Conservation (phyloP, 2,888 invertebrate genomes). For the Drosophila borealis region DNA sequence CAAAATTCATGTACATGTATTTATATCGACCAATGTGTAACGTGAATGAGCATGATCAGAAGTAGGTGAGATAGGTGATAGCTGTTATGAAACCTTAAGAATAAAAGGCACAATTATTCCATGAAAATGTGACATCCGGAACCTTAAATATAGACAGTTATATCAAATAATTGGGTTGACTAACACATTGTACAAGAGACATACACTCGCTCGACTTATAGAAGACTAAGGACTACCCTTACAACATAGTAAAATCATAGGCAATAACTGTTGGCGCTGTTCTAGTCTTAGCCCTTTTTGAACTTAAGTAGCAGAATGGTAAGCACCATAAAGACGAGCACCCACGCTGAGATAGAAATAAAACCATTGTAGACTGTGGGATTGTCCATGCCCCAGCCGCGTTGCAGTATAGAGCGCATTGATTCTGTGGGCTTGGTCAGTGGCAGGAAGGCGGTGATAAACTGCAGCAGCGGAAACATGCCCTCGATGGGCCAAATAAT, state of each 20-base stretch:
- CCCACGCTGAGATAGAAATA: constrained; percentile 92
- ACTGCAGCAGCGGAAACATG: constrained; percentile 91
- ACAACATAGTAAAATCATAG: constrained; percentile 76
- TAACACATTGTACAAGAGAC: constrained; percentile 49
- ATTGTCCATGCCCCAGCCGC: constrained; percentile 91
- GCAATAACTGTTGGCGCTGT: constrained; percentile 15
- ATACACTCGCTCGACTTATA: constrained; percentile 35
- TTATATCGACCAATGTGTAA: constrained; percentile 30
- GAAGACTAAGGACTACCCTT: constrained; percentile 62
- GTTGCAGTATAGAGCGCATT: constrained; percentile 92
- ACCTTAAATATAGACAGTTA: constrained; percentile 51
- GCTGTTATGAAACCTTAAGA: constrained; percentile 34
- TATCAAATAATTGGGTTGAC: constrained; percentile 31
- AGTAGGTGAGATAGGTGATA: constrained; percentile 6
- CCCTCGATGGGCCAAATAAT: constrained; percentile 98
- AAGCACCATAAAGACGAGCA: constrained; percentile 89
- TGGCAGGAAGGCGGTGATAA: constrained; percentile 91
- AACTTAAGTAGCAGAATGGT: constrained; percentile 92
- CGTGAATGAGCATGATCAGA: constrained; percentile 12
- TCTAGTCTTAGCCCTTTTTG: constrained; percentile 89
- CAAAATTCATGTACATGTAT: constrained; percentile 19
- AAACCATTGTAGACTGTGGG: constrained; percentile 93
- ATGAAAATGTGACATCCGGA: constrained; percentile 67
- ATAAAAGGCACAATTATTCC: constrained; percentile 68
- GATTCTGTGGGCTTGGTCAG: constrained; percentile 95